These are phyloP conservation scores for Cromileptes altivelis DNA, from an alignment of 2,113 vertebrate species.

Conservation along the genomic window DNA sequence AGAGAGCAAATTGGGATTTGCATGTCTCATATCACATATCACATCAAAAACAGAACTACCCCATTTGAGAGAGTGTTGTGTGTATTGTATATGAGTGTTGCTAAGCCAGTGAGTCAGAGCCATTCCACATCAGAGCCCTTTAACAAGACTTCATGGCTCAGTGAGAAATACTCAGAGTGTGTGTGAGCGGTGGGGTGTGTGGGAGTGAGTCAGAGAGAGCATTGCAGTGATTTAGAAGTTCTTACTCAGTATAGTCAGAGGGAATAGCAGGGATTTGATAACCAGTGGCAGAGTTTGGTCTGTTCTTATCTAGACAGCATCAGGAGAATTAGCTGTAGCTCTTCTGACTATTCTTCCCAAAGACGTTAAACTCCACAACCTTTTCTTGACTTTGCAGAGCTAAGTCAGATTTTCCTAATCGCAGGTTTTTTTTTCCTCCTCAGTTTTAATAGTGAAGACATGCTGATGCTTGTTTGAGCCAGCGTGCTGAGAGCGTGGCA, in stretches of 20 bases:
- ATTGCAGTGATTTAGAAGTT: background rate
- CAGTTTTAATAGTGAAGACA: slow-evolving; percentile 36
- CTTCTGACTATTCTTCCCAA: background rate
- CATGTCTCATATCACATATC: background rate
- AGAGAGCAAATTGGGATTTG: background rate
- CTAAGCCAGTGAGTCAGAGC: slow-evolving; percentile 49
- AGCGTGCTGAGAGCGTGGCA: slow-evolving; percentile 15
- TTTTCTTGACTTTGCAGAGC: slow-evolving; percentile 7
- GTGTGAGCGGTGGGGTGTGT: slow-evolving; percentile 35
- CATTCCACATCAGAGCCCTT: slow-evolving; percentile 34
- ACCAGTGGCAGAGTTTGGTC: background rate
- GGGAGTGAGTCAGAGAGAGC: background rate
- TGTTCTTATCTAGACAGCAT: background rate
- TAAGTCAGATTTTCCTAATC: slow-evolving; percentile 42
- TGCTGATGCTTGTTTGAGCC: slow-evolving; percentile 36
- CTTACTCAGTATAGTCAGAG: background rate
- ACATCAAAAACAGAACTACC: background rate
- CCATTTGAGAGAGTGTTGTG: background rate
- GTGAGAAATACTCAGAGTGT: slow-evolving; percentile 62
- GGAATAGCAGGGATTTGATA: background rate
- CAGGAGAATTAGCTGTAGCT: slow-evolving; percentile 8
- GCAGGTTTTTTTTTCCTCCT: slow-evolving; percentile 3
- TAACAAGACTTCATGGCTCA: slow-evolving; percentile 44
- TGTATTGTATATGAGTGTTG: slow-evolving; percentile 21
- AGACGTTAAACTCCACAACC: slow-evolving; percentile 4